Evolutionary conservation across 37 sponge, comb jelly and placozoan genomes (phyloP).

Genomic region (Ephydatia muelleri): DNA sequence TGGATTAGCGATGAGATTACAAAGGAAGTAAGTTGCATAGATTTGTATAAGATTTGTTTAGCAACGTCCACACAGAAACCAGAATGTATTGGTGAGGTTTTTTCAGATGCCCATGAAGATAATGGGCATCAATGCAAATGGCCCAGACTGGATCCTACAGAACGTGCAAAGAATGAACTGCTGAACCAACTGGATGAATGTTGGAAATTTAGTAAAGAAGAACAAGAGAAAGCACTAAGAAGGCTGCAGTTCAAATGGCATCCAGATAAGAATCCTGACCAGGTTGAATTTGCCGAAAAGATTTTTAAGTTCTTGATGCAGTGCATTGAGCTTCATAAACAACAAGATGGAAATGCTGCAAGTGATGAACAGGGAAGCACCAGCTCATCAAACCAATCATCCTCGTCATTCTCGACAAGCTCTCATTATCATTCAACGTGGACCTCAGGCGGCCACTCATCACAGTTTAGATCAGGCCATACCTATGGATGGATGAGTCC

Average conservation of each 20-base stretch:
- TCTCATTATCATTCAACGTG: no score
- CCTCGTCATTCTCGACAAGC: no score
- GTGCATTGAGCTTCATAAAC: slow-evolving; percentile 12
- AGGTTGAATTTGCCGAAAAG: slow-evolving; percentile 24
- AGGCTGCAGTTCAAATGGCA: slow-evolving; percentile 56
- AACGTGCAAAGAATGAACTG: slow-evolving; percentile 2
- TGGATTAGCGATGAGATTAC: neutral
- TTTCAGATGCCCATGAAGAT: no score
- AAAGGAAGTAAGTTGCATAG: neutral
- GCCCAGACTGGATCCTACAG: no score
- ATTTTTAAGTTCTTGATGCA: slow-evolving; percentile 40
- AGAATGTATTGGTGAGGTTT: no score
- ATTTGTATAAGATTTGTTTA: neutral
- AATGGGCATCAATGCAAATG: no score
- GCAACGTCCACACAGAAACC: no score
- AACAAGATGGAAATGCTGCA: no score
- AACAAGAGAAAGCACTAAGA: slow-evolving; percentile 24
- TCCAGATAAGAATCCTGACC: slow-evolving; percentile 51
- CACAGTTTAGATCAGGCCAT: no score
- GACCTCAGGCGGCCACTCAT: no score
- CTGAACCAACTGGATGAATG: slow-evolving; percentile 21
- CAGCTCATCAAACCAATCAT: no score
- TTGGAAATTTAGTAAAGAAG: slow-evolving; percentile 34
- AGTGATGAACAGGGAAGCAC: no score
- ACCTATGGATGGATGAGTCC: neutral